Conservation (phyloP, 2,888 invertebrate genomes). For the Dermolepida albohirtum region DNA sequence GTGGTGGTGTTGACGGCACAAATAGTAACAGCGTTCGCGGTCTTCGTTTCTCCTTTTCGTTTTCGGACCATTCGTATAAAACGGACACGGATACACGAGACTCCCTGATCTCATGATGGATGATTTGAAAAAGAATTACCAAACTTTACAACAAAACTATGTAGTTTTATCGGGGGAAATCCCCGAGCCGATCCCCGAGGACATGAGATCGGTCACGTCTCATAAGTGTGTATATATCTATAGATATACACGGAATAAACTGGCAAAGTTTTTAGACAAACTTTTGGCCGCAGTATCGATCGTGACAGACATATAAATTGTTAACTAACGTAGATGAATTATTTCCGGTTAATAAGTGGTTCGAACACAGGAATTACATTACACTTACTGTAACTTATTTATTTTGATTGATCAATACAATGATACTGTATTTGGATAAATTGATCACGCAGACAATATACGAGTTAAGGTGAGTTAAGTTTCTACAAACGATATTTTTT, state of each 20-base stretch:
- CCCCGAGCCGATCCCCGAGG: conserved; percentile 67
- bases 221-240: conserved; percentile 32
- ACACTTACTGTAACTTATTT: too few species aligned
- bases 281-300: too few species aligned
- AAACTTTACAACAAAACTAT: conserved; percentile 14
- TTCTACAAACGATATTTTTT: too few species aligned
- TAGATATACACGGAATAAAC: background rate
- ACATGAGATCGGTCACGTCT: conserved; percentile 71
- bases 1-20: background rate
- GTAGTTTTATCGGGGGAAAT: conserved; percentile 71
- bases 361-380: too few species aligned
- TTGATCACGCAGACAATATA: too few species aligned
- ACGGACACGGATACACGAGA: background rate
- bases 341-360: too few species aligned
- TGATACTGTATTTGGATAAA: too few species aligned
- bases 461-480: too few species aligned
- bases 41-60: background rate
- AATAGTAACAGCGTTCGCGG: background rate
- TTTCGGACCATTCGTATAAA: too few species aligned
- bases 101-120: conserved; percentile 58
- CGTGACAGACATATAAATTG: too few species aligned
- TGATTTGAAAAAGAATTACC: conserved; percentile 65
- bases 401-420: too few species aligned
- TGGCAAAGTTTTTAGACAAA: background rate
- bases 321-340: too few species aligned